Evolutionary conservation across 2,888 invertebrate species (phyloP).

Genomic region (Anthrax anthrax): DNA sequence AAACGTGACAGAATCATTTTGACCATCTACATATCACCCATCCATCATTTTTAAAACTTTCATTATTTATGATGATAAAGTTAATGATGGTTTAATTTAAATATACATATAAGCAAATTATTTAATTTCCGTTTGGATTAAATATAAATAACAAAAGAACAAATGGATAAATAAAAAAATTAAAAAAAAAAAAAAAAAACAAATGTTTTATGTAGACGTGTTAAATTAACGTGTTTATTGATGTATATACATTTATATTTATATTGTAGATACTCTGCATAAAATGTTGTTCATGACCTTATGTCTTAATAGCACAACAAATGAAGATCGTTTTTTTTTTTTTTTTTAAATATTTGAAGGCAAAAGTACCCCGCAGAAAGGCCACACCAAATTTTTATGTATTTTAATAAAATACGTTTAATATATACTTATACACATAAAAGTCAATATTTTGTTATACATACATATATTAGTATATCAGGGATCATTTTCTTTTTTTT

Average conservation of each 20-base stretch:
- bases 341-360: background rate
- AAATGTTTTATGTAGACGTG: too few species aligned
- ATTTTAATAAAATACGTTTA: background rate
- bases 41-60: too few species aligned
- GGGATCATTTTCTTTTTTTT: constrained; percentile 10
- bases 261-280: too few species aligned
- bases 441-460: too few species aligned
- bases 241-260: too few species aligned
- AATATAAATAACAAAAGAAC: background rate
- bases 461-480: too few species aligned
- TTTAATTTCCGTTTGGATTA: constrained; percentile 5
- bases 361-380: constrained; percentile 8
- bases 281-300: background rate
- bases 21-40: too few species aligned
- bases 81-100: constrained; percentile 6
- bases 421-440: background rate
- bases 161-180: too few species aligned
- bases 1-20: too few species aligned
- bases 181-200: too few species aligned
- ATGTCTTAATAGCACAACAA: background rate
- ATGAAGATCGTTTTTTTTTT: too few species aligned
- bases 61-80: background rate
- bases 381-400: constrained; percentile 7
- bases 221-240: too few species aligned
- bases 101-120: constrained; percentile 2